These are phyloP conservation scores for Poeciliopsis paucimaculata DNA, from an alignment of 2,797 vertebrate species.

Conservation along the genomic window DNA sequence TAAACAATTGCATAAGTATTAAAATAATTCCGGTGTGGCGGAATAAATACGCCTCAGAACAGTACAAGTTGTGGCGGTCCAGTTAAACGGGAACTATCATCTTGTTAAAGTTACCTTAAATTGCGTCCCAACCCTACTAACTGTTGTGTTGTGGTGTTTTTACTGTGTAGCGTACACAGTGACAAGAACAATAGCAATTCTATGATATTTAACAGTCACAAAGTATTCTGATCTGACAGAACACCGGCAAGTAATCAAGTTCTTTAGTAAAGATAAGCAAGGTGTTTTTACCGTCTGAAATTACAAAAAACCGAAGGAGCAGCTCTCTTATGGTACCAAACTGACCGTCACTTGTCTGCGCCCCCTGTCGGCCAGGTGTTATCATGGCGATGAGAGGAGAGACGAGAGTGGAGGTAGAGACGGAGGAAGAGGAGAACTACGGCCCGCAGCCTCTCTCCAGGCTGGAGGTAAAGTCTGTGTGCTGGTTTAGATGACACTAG, in stretches of 20 bases:
- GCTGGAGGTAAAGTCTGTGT: constrained; percentile 82
- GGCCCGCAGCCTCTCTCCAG: constrained; percentile 91
- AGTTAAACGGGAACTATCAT: neutral
- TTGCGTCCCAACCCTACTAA: neutral
- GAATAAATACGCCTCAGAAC: neutral
- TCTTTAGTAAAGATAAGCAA: neutral
- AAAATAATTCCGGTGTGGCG: neutral
- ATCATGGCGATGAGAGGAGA: constrained; percentile 88
- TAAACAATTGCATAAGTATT: neutral
- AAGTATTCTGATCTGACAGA: too few species aligned
- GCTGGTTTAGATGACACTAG: neutral
- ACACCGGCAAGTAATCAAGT: neutral
- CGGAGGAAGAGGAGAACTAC: constrained; percentile 91
- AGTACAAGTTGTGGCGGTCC: neutral
- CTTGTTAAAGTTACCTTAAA: neutral
- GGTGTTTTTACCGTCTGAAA: neutral
- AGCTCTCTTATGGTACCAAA: neutral
- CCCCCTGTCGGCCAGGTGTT: neutral
- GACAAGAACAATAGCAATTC: neutral
- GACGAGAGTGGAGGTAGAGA: constrained; percentile 74
- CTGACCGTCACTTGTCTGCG: neutral
- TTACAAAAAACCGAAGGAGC: neutral
- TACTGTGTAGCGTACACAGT: neutral
- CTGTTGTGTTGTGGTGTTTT: neutral
- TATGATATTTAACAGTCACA: neutral